A percentile compares a stretch with the other conserved stretches of the same genome.
Evolutionary conservation across 1,140 invertebrate genomes (phyloP).

Genomic region (Zaprionus vittiger): DNA sequence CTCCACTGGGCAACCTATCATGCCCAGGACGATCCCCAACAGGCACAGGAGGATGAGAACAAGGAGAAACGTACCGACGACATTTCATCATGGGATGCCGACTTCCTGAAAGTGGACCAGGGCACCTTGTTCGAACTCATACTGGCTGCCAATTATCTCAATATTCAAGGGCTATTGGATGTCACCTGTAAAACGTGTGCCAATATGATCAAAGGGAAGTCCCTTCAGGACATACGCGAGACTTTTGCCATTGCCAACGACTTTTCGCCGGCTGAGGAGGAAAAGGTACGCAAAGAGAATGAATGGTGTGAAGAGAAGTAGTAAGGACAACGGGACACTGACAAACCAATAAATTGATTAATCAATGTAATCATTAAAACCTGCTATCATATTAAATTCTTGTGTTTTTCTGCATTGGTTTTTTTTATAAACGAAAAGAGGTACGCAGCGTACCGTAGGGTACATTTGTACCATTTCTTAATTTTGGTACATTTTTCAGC

Average conservation of each 20-base stretch:
- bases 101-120: constrained; percentile 99
- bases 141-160: constrained; percentile 98
- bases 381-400: neutral
- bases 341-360: neutral
- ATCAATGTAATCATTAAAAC: neutral
- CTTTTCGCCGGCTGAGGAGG: constrained; percentile 97
- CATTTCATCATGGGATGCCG: constrained; percentile 99
- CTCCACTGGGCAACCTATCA: constrained; percentile 98
- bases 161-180: constrained; percentile 98
- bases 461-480: neutral
- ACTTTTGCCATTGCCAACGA: constrained; percentile 99
- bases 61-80: constrained; percentile 99
- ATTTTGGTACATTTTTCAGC: neutral
- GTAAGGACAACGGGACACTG: neutral
- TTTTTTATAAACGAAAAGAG: neutral
- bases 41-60: constrained; percentile 98
- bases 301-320: constrained; percentile 99
- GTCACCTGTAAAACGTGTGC: constrained; percentile 99
- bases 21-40: constrained; percentile 95
- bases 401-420: neutral
- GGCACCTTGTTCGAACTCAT: constrained; percentile 98
- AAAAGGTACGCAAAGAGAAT: constrained; percentile 98
- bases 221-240: constrained; percentile 98
- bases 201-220: constrained; percentile 99
- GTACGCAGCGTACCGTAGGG: neutral